phyloP scores from a whole-genome alignment of 2,113 vertebrate species.

The Tenebrosternarchus preto region DNA sequence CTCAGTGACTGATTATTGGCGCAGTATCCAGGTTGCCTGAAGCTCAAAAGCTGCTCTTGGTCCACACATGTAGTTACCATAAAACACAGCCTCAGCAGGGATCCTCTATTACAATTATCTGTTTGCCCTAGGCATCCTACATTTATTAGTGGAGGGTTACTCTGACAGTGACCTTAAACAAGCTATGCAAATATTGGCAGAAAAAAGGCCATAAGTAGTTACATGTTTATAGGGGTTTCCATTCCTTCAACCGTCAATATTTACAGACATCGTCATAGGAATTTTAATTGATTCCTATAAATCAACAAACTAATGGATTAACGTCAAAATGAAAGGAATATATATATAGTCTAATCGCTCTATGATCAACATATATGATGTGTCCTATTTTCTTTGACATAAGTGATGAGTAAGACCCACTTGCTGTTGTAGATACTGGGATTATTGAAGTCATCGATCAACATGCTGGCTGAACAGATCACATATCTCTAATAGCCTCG shows the following conservation, averaged over 20 bases:
- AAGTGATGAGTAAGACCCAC: background rate
- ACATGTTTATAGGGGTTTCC: background rate
- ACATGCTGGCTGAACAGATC: background rate
- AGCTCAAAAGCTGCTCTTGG: conserved; percentile 27
- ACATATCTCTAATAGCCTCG: background rate
- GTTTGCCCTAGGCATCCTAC: conserved; percentile 26
- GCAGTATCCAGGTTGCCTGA: conserved; percentile 17
- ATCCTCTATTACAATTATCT: conserved; percentile 38
- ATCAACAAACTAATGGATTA: background rate
- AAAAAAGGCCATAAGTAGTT: conserved; percentile 18
- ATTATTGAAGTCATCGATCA: background rate
- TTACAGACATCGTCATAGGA: conserved; percentile 10
- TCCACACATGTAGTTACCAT: conserved; percentile 3
- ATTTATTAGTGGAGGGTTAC: conserved; percentile 43
- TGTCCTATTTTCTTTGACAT: too few species aligned
- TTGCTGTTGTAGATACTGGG: background rate
- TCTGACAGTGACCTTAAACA: conserved; percentile 29
- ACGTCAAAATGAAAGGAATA: background rate
- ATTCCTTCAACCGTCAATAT: background rate
- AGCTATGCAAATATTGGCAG: background rate
- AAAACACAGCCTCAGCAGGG: conserved; percentile 23
- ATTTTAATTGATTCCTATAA: background rate
- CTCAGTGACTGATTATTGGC: conserved; percentile 19
- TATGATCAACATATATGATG: too few species aligned
- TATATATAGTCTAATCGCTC: too few species aligned